phyloP scores from a whole-genome alignment of 2,797 vertebrate genomes.

The Glossophaga mutica region DNA sequence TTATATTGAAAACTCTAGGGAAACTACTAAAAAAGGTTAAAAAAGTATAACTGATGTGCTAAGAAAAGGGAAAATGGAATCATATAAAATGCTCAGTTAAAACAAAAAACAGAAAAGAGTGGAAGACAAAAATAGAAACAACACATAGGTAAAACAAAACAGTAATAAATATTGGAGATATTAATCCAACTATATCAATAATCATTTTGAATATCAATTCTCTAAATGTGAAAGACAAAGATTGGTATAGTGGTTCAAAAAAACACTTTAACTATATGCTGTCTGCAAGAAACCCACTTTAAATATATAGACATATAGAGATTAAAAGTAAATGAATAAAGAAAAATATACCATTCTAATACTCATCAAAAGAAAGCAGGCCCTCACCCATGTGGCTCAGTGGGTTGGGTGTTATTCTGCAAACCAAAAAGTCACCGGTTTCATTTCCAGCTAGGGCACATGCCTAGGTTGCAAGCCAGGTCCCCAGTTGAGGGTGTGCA shows the following conservation, averaged over 20 bases:
- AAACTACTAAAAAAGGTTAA: neutral
- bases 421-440: no score
- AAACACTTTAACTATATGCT: neutral
- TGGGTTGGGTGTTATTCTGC: no score
- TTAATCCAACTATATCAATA: neutral
- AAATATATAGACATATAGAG: neutral
- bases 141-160: neutral
- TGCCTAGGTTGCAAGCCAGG: no score
- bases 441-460: no score
- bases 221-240: neutral
- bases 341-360: neutral
- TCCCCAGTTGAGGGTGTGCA: no score
- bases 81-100: neutral
- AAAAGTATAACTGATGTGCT: neutral
- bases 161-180: neutral
- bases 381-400: no score
- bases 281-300: neutral
- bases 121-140: neutral
- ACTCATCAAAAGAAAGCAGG: neutral
- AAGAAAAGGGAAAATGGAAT: neutral
- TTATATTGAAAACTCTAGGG: neutral
- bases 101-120: neutral
- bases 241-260: neutral
- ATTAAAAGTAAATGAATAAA: neutral
- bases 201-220: neutral